These are phyloP conservation scores for Sarcophaga bullata DNA, from an alignment of 1,140 invertebrate genomes.

Conservation along the genomic window DNA sequence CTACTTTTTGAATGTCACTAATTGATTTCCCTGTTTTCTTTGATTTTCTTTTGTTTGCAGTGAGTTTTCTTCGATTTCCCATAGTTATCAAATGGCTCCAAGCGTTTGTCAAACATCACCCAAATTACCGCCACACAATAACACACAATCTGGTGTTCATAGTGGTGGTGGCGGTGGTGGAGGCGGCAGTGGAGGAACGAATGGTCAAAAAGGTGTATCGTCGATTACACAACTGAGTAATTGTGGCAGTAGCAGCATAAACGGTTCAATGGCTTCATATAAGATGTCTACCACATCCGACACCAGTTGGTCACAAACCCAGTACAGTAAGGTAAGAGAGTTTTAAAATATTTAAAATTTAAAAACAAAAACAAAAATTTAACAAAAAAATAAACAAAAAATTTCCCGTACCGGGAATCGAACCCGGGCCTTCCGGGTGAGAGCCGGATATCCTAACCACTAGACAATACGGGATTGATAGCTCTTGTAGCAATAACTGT, in stretches of 20 bases:
- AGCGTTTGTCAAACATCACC: constrained; percentile 58
- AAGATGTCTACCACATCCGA: constrained; percentile 61
- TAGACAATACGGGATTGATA: constrained; percentile 73
- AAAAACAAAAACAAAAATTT: background rate
- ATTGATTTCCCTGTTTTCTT: constrained; percentile 14
- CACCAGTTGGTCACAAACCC: constrained; percentile 61
- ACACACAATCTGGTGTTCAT: constrained; percentile 38
- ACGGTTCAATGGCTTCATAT: constrained; percentile 61
- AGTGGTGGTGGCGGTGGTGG: constrained; percentile 33
- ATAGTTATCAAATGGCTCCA: constrained; percentile 57
- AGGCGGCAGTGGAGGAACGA: constrained; percentile 35
- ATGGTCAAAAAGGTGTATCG: constrained; percentile 38
- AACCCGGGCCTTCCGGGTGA: constrained; percentile 85
- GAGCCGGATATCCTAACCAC: constrained; percentile 87
- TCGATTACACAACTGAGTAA: constrained; percentile 51
- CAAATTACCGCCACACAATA: constrained; percentile 48
- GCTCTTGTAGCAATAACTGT: background rate
- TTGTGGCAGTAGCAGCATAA: constrained; percentile 58
- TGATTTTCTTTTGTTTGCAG: constrained; percentile 3
- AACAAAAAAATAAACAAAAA: constrained; percentile 27
- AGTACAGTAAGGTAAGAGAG: constrained; percentile 56
- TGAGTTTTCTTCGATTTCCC: constrained; percentile 35
- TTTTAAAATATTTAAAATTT: background rate
- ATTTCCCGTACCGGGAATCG: constrained; percentile 84
- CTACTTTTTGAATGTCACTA: background rate